Evolutionary conservation across 1,140 invertebrate genomes (phyloP).

Genomic region (Aradophagus sp.): DNA sequence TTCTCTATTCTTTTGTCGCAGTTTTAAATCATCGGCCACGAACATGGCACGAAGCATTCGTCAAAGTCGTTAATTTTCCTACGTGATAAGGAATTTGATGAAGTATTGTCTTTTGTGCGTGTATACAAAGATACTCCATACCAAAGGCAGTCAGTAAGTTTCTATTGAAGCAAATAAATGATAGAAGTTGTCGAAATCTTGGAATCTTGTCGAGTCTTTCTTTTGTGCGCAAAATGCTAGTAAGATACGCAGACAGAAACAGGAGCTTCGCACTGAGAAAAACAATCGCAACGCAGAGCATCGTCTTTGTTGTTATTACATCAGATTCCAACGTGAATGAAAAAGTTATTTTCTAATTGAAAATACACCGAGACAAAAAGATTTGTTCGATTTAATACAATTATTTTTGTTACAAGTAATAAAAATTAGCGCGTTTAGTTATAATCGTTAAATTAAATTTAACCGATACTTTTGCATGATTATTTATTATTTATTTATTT

Average conservation of each 20-base stretch:
- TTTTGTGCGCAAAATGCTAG: slow-evolving; percentile 34
- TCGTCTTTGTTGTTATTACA: neutral
- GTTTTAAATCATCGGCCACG: too few species aligned
- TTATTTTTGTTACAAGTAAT: too few species aligned
- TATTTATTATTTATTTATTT: too few species aligned
- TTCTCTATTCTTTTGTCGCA: slow-evolving; percentile 1
- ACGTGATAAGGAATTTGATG: neutral
- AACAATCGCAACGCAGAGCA: neutral
- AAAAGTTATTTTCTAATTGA: too few species aligned
- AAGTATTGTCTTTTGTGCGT: neutral
- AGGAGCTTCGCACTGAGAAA: slow-evolving; percentile 2
- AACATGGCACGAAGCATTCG: slow-evolving; percentile 5
- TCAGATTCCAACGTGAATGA: neutral
- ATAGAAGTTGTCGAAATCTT: slow-evolving; percentile 20
- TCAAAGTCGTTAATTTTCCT: neutral
- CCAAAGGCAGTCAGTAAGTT: slow-evolving; percentile 15
- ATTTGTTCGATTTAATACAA: too few species aligned
- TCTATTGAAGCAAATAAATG: slow-evolving; percentile 27
- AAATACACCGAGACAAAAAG: too few species aligned
- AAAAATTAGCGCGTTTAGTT: too few species aligned
- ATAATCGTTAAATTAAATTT: too few species aligned
- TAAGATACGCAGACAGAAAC: slow-evolving; percentile 20
- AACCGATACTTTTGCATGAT: too few species aligned
- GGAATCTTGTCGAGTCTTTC: slow-evolving; percentile 23
- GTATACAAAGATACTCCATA: slow-evolving; percentile 11